Conservation (phyloP, 2,888 invertebrate species). For the Leptinotarsa peninsularis region DNA sequence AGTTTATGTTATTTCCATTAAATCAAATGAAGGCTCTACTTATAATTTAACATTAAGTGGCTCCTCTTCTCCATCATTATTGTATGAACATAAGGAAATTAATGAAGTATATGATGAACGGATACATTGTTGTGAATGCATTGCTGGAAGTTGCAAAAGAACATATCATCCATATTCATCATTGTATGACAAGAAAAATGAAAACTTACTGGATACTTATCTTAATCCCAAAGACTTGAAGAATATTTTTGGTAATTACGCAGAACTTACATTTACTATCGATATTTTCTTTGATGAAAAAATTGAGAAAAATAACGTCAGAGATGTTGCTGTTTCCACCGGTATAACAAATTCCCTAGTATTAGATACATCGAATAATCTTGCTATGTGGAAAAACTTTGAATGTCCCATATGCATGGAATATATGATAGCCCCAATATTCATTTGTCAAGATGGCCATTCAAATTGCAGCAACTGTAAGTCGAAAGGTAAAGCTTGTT, state of each 20-base stretch:
- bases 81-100: not conserved
- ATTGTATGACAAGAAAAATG: not conserved
- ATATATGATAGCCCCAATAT: conserved; percentile 58
- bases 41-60: not conserved
- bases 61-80: not conserved
- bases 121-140: not conserved
- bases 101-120: not conserved
- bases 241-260: not conserved
- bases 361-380: conserved; percentile 9
- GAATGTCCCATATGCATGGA: conserved; percentile 60
- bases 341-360: not conserved
- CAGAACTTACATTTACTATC: not conserved
- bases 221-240: not conserved
- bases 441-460: conserved; percentile 57
- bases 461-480: conserved; percentile 56
- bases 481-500: conserved; percentile 50
- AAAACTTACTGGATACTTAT: not conserved
- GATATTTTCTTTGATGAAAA: not conserved
- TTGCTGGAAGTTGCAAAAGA: not conserved
- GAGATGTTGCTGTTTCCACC: conserved; percentile 4
- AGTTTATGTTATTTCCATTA: not conserved
- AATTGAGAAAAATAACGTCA: not conserved
- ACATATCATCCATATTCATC: not conserved
- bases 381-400: conserved; percentile 33
- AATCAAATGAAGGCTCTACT: not conserved